Base-by-base conservation (phyloP, 1,140 invertebrate species). In the Cyphomyrmex costatus region DNA sequence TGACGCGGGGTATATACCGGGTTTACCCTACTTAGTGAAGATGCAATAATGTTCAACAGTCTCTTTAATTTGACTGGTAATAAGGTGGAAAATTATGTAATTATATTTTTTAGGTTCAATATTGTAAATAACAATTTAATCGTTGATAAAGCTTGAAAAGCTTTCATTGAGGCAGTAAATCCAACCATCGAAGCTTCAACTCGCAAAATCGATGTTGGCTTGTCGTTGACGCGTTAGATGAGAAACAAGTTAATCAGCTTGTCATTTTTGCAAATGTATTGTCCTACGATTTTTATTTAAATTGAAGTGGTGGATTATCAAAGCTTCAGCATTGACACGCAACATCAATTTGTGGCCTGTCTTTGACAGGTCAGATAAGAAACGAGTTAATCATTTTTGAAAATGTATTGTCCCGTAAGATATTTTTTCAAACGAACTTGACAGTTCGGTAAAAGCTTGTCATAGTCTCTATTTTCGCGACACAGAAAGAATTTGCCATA, bases 131-230 rank as follows among this genome's bases (percentile, higher is more conserved):
- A 33, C 56, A 56, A 0, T 33, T 56, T 33, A 4, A 33, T 36
- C 2, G 33, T 73, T 33, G n/a, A n/a, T n/a, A n/a, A n/a, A n/a
- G 27, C 27, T 21, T n/a, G 30, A 21, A 24, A 74, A 74, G 7
- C 3, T 56, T 33, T 53, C 7, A n/a, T 36, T 24, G 33, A 27
- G 16, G n/a, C 33, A 21, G 36, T 12, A 42, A 42, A 42, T 42
- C 8, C 8, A 42, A 42, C 27, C 27, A n/a, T 68, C 74, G 46
- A 24, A 27, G n/a, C 6, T 51, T 73, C 19, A 46, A 56, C 36
- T 7, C 1, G 53, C 24, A 49, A 74, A 83, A 83, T 83, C 56
- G 24, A 83, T 74, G 60, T 83, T n/a, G 7, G 16, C 36, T 60
- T 60, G 42, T 21, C 21, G 27, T 27, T 60, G 68, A 58, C 78